Conservation (phyloP, 2,888 invertebrate genomes). For the Hedychridium roseum region DNA sequence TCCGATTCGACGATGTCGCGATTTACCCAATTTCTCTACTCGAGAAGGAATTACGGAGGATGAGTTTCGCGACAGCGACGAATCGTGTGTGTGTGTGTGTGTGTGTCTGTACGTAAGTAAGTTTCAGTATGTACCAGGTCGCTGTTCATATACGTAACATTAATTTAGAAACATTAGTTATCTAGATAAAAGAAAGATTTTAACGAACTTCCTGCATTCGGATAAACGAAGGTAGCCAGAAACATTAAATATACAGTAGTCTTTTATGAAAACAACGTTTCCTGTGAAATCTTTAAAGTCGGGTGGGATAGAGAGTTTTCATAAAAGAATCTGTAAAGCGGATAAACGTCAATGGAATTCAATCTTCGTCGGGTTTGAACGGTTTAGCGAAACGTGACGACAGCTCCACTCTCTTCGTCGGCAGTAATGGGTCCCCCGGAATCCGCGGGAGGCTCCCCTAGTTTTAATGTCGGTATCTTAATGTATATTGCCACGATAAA, state of each 20-base stretch:
- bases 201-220: too few relatives aligned
- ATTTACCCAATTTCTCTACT: too few relatives aligned
- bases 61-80: slow-evolving; percentile 3
- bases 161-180: too few relatives aligned
- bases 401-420: slow-evolving; percentile 33
- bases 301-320: too few relatives aligned
- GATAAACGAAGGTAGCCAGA: too few relatives aligned
- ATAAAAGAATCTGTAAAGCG: slow-evolving; percentile 13
- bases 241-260: too few relatives aligned
- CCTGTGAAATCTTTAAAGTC: too few relatives aligned
- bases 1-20: slow-evolving; percentile 8
- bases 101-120: background rate
- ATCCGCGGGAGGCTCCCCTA: slow-evolving; percentile 58
- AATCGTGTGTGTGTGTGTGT: background rate
- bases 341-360: slow-evolving; percentile 27
- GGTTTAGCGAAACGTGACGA: slow-evolving; percentile 33
- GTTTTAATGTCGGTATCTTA: slow-evolving; percentile 65
- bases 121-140: too few relatives aligned
- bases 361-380: slow-evolving; percentile 28
- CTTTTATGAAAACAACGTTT: too few relatives aligned
- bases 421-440: slow-evolving; percentile 50
- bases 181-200: too few relatives aligned
- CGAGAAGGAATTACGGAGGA: too few relatives aligned
- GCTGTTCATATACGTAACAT: too few relatives aligned
- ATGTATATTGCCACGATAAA: slow-evolving; percentile 64